Conservation (phyloP, 2,888 invertebrate genomes). For the Cryptops parisi region DNA sequence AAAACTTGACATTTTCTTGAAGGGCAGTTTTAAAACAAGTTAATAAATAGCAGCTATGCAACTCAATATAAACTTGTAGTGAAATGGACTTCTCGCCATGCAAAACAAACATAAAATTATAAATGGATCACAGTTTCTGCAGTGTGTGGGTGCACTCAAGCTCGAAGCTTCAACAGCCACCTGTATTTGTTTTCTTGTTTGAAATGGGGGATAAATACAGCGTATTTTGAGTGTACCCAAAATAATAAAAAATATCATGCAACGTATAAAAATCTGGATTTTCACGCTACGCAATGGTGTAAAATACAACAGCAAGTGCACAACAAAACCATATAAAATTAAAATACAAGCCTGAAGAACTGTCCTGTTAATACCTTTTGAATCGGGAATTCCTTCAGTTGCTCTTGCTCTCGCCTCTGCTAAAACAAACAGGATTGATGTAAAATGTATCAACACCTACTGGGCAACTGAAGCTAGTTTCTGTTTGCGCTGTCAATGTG, state of each 20-base stretch:
- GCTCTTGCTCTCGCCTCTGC: conserved; percentile 2
- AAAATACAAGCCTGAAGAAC: conserved; percentile 13
- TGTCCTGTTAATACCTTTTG: conserved; percentile 7
- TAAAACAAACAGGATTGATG: conserved; percentile 11
- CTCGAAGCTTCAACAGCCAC: background rate
- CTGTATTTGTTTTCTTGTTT: background rate
- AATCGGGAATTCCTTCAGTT: background rate
- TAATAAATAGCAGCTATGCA: too few relatives aligned
- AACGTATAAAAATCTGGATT: background rate
- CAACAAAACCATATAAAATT: background rate
- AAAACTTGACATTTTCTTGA: too few relatives aligned
- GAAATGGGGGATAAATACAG: background rate
- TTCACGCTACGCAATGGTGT: background rate
- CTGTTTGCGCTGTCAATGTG: too few relatives aligned
- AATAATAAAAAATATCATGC: conserved; percentile 1
- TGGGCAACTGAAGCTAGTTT: too few relatives aligned
- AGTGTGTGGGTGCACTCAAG: background rate
- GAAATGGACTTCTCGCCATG: too few relatives aligned
- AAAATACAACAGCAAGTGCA: background rate
- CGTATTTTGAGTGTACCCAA: background rate
- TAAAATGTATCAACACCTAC: too few relatives aligned
- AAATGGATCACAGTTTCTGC: conserved; percentile 9
- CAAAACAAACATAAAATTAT: conserved; percentile 5
- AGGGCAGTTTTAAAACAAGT: too few relatives aligned
- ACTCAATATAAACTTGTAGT: too few relatives aligned